Base-by-base conservation (phyloP, 2,888 invertebrate genomes). In the Cantharis nigra region DNA sequence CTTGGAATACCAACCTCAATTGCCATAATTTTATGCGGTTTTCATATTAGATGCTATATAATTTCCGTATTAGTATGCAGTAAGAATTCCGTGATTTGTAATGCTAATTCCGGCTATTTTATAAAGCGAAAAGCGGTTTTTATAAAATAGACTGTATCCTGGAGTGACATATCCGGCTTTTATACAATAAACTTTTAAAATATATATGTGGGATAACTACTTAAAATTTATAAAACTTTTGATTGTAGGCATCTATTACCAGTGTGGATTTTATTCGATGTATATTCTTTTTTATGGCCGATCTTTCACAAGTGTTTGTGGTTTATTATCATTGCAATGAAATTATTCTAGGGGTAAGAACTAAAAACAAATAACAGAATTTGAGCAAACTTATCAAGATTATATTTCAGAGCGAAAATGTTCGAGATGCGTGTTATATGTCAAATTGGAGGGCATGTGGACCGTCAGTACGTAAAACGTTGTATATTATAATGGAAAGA, bases 401-500 rank as follows among this genome's bases (percentile, higher is more conserved):
- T 49, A n/a, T n/a, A 49, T 20, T 62, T 70, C 18, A 72, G 64
- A 65, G 72, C 9, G 33, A 64, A 65, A 64, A 72, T 1, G 16
- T 72, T 18, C 28, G 72, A 20, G 72, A 67, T n/a, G 72, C 72
- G 0, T 72, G 64, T 20, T 72, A 72, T 30, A 23, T 20, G 23
- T 63, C 65, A 3, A 28, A 65, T 20, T 72, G 72, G 72, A 30
- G 3, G 0, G 4, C 33, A 2, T 72, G 65, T 33, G 72, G 72
- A 13, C 9, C 64, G 20, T 10, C 26, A 1, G 65, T 72, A 3
- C 30, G 65, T n/a, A 72, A 72, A 23, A 30, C 72, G 4, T 72
- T 72, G 18, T 65, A 33, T 16, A 72, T 72, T 13, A 65, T 72
- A 11, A 72, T 72, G 72, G 72, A 72, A 65, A 72, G 72, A 65